These are phyloP conservation scores for Diceros bicornis DNA, from an alignment of 2,797 vertebrate species.

Conservation along the genomic window DNA sequence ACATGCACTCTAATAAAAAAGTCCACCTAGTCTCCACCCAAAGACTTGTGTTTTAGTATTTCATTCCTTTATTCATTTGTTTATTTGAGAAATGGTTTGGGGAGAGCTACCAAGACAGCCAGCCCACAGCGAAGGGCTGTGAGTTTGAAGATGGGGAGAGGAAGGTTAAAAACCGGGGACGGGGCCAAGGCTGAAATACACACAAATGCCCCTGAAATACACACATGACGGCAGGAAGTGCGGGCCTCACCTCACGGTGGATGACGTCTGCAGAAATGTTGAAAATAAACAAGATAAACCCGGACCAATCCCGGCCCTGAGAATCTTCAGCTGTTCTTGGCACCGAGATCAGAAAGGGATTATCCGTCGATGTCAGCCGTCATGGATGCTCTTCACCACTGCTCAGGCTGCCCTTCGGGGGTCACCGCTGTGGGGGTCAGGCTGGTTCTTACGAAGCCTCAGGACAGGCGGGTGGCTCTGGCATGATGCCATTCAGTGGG, in stretches of 20 bases:
- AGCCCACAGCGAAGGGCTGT: neutral
- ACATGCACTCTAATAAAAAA: neutral
- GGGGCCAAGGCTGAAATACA: neutral
- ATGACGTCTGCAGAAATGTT: neutral
- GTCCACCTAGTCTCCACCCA: too few relatives aligned
- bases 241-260: too few relatives aligned
- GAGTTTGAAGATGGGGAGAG: neutral
- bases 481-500: neutral
- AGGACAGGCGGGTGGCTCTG: neutral
- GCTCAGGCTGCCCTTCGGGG: neutral
- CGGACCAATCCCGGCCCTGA: neutral
- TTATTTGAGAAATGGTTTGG: neutral
- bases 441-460: neutral
- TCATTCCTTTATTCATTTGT: neutral
- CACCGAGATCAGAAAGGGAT: neutral
- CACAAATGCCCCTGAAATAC: neutral
- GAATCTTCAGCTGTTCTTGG: too few relatives aligned
- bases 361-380: accelerated
- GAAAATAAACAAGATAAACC: neutral
- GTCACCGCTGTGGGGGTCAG: accelerated
- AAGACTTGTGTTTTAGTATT: neutral
- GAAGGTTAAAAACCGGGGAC: neutral
- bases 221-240: neutral
- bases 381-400: neutral
- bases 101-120: neutral